Evolutionary conservation across 2,888 invertebrate genomes (phyloP).

Genomic region (Nipponacmea schrenckii): DNA sequence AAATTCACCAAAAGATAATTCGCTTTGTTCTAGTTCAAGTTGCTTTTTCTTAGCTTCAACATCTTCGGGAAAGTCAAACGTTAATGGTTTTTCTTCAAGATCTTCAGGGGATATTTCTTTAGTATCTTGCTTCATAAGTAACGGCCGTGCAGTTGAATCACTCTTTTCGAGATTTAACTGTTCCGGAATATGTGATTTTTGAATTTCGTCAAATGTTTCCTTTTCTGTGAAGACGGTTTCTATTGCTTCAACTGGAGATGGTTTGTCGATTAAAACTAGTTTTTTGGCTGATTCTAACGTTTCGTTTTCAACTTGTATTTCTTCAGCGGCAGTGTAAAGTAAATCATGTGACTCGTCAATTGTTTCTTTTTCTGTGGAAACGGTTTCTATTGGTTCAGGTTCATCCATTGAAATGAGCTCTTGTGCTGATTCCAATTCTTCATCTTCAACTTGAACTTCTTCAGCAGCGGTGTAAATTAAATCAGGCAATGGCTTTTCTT

Average conservation of each 20-base stretch:
- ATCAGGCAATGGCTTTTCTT: not conserved
- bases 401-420: not conserved
- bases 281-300: not conserved
- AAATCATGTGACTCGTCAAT: too few relatives aligned
- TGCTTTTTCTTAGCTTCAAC: constrained; percentile 9
- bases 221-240: not conserved
- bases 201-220: not conserved
- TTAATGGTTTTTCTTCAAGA: constrained; percentile 45
- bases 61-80: constrained; percentile 47
- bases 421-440: not conserved
- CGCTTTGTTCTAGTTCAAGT: not conserved
- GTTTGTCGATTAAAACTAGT: not conserved
- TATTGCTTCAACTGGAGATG: constrained; percentile 4
- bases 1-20: too few relatives aligned
- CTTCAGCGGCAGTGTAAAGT: not conserved
- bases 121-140: constrained; percentile 32
- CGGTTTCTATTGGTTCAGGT: constrained; percentile 6
- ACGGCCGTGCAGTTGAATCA: not conserved
- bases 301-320: constrained; percentile 6
- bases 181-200: too few relatives aligned
- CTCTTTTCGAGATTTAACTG: not conserved
- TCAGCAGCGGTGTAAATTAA: not conserved
- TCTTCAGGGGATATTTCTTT: constrained; percentile 58
- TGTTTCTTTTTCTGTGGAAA: not conserved
- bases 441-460: constrained; percentile 6